These are phyloP conservation scores for Emydoidea blandingii DNA, from an alignment of 2,797 vertebrate genomes.

Conservation along the genomic window DNA sequence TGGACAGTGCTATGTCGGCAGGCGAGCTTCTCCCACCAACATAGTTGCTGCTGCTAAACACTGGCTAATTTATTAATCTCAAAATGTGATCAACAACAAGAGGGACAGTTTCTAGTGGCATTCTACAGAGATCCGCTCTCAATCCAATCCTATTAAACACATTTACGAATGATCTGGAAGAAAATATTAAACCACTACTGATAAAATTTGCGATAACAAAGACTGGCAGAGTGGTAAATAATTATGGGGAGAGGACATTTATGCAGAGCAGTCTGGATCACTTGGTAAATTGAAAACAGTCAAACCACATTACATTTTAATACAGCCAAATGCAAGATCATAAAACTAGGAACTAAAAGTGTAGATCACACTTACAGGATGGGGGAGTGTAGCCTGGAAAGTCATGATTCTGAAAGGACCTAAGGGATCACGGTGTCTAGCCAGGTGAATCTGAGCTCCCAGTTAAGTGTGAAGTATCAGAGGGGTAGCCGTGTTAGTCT, in stretches of 20 bases:
- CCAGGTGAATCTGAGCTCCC: not conserved
- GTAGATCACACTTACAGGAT: fast-evolving
- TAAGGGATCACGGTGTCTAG: not conserved
- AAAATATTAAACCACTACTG: not conserved
- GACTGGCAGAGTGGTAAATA: not conserved
- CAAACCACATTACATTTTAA: not conserved
- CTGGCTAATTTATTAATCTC: not conserved
- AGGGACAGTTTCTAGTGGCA: not conserved
- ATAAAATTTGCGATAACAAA: not conserved
- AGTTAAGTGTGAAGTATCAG: not conserved
- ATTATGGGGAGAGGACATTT: not conserved
- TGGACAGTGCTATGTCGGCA: no score
- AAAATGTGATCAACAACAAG: not conserved
- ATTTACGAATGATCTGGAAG: not conserved
- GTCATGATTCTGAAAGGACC: fast-evolving
- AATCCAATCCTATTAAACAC: not conserved
- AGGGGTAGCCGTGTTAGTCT: no score
- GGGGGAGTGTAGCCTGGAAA: fast-evolving
- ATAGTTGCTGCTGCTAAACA: not conserved
- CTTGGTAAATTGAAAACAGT: not conserved
- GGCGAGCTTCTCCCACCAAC: no score
- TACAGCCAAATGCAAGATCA: not conserved
- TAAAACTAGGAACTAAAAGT: not conserved
- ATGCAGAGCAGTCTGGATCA: not conserved
- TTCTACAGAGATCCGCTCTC: not conserved